Evolutionary conservation across 2,797 vertebrate genomes (phyloP).

Genomic region (Amniataba percoides): DNA sequence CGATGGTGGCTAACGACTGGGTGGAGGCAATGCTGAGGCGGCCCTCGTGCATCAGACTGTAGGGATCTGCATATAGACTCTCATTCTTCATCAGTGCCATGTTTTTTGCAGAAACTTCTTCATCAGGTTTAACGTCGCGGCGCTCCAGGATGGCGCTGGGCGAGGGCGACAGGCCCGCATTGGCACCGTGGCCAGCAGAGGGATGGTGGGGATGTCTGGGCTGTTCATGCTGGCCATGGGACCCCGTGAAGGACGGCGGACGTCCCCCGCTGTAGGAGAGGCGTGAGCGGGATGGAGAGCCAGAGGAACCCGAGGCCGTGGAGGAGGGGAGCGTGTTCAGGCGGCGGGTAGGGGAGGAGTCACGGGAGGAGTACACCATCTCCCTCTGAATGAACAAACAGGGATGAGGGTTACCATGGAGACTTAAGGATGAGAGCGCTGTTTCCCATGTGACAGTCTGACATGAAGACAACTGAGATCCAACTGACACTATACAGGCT

Average conservation of each 20-base stretch:
- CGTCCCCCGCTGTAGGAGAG: constrained; percentile 95
- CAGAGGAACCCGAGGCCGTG: constrained; percentile 87
- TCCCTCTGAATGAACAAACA: constrained; percentile 88
- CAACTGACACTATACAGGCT: constrained; percentile 26
- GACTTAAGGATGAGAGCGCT: constrained; percentile 39
- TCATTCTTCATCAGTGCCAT: constrained; percentile 96
- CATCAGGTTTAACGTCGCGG: constrained; percentile 96
- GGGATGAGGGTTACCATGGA: constrained; percentile 66
- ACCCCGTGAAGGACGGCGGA: constrained; percentile 91
- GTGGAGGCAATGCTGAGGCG: constrained; percentile 96
- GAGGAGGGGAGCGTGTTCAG: constrained; percentile 94
- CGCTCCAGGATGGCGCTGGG: constrained; percentile 98
- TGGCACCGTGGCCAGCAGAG: constrained; percentile 82
- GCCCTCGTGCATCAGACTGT: constrained; percentile 94
- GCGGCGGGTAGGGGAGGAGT: constrained; percentile 96
- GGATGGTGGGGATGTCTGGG: constrained; percentile 86
- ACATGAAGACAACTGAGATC: constrained; percentile 27
- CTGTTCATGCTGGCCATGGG: constrained; percentile 88
- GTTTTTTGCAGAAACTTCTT: constrained; percentile 94
- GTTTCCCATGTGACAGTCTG: constrained; percentile 29
- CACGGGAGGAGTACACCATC: constrained; percentile 97
- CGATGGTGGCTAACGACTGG: constrained; percentile 91
- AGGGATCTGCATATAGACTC: constrained; percentile 94
- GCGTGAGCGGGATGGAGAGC: constrained; percentile 94
- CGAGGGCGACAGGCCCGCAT: constrained; percentile 90